Base-by-base conservation (phyloP, 23 tunicate genomes). In the Halocynthia aurantium region DNA sequence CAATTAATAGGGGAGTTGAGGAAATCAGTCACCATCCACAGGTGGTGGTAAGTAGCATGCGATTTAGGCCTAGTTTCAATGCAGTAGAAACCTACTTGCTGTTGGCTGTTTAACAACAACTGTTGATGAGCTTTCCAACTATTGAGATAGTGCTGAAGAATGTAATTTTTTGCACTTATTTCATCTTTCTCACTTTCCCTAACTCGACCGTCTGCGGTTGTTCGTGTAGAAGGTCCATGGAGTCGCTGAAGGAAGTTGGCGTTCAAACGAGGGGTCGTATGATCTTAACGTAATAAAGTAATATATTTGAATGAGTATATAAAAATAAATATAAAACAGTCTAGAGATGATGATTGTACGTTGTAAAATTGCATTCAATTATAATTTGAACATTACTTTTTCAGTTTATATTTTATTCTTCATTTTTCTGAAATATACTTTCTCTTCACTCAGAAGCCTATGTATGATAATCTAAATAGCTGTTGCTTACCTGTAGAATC, bases 141-240 rank as follows among this genome's bases (percentile, higher is more conserved):
- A 72, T 78, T 79, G 67, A 89, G 66, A 63, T 83, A 89, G 61
- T 89, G 87, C 7, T 80, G 67, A 85, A 89, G 51, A 70, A 89
- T 80, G 73, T 53, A 54, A 70, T 76, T 89, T 52, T 89, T 89
- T 10, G 78, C 60, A 20, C 56, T 54, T 4, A 74, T 51, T 53
- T 54, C 63, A 0, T 74, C 78, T 74, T 54, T 74, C 13, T 53
- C 64, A 21, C 44, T 31, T 31, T 31, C 44, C 44, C 44, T 31
- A 1, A 31, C 44, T 31, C 44, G 44, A 31, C 44, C 44, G 44
- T 31, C 44, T 1, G 44, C 44, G 44, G 44, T 31, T 31, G 44
- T 31, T 4, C 44, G 44, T 31, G 44, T 31, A 31, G 44, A 31
- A 31, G 44, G 44, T 0, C 44, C 44, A 31, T 31, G 44, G 44